phyloP scores from a whole-genome alignment of 2,797 vertebrate genomes.

The Rhabdophis nuchalis region DNA sequence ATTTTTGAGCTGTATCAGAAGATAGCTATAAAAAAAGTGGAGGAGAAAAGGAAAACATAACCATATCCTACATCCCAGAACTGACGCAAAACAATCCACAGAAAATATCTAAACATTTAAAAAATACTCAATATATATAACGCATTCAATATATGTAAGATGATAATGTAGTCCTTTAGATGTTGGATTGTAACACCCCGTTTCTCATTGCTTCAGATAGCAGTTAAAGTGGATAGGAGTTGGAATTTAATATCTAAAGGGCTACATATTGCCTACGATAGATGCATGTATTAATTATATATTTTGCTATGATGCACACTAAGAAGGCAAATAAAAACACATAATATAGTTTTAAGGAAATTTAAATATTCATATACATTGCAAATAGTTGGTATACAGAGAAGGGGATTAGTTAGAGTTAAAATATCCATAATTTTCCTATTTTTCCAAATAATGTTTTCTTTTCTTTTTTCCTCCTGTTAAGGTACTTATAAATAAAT shows the following conservation, averaged over 20 bases:
- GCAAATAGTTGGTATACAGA: neutral
- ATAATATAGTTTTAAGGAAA: neutral
- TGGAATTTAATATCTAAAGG: neutral
- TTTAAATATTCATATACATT: neutral
- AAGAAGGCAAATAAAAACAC: neutral
- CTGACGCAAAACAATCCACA: neutral
- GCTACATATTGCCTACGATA: neutral
- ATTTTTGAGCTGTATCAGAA: constrained; percentile 73
- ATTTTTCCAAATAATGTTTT: neutral
- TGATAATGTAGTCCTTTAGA: neutral
- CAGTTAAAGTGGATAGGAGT: neutral
- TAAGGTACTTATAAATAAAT: neutral
- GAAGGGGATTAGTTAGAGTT: neutral
- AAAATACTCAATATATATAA: neutral
- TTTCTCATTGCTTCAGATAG: neutral
- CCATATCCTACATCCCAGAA: neutral
- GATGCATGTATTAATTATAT: neutral
- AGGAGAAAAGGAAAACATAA: neutral
- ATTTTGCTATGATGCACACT: neutral
- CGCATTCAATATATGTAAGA: neutral
- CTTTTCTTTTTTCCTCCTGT: neutral
- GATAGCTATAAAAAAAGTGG: constrained; percentile 63
- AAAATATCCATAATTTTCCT: neutral
- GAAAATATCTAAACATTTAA: neutral
- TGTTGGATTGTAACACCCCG: neutral